Evolutionary conservation across 2,113 vertebrate genomes (phyloP).

Genomic region (Puffinus mauretanicus): DNA sequence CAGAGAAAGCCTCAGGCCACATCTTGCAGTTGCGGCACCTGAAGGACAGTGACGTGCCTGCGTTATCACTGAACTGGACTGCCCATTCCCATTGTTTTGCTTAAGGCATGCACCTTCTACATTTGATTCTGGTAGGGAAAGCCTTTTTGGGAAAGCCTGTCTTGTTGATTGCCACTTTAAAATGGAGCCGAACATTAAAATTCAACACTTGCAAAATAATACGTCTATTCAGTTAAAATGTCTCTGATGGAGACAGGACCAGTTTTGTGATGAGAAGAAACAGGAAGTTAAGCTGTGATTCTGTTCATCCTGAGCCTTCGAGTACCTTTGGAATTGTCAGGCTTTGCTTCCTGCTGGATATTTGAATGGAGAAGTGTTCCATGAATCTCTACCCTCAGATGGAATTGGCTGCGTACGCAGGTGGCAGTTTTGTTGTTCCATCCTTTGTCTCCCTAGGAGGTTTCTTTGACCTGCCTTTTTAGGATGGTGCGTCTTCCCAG

Average conservation of each 20-base stretch:
- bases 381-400: neutral
- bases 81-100: neutral
- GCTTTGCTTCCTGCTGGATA: neutral
- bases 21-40: neutral
- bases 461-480: neutral
- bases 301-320: neutral
- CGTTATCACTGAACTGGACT: neutral
- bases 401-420: neutral
- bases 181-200: neutral
- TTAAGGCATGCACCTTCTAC: neutral
- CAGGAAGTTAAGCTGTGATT: neutral
- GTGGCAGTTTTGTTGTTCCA: neutral
- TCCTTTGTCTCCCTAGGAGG: neutral
- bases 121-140: neutral
- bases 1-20: neutral
- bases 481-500: neutral
- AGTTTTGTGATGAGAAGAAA: neutral
- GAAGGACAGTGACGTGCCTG: neutral
- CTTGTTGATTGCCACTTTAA: neutral
- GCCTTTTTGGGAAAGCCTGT: neutral
- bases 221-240: neutral
- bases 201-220: neutral
- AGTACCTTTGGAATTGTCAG: neutral
- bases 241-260: neutral
- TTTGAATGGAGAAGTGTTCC: neutral